Conservation (phyloP, 2,888 invertebrate species). For the Pteria penguin region DNA sequence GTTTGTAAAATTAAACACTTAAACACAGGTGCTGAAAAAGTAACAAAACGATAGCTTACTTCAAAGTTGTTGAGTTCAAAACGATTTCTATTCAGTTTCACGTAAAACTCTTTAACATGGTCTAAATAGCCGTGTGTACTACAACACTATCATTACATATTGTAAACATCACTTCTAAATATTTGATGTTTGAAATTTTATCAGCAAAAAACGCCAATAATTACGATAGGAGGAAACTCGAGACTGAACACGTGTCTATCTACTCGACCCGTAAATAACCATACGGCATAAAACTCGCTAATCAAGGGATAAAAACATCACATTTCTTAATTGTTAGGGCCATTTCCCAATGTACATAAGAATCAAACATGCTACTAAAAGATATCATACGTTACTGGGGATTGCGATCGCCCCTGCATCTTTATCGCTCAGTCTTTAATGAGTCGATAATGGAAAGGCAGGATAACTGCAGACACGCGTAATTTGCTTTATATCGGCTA, state of each 20-base stretch:
- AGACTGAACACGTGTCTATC: not conserved
- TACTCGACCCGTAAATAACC: not conserved
- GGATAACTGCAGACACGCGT: slow-evolving; percentile 36
- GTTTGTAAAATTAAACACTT: not conserved
- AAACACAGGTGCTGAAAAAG: not conserved
- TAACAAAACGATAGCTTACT: not conserved
- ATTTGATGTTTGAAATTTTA: not conserved
- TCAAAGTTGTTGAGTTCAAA: not conserved
- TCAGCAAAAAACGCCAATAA: not conserved
- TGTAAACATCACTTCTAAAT: not conserved
- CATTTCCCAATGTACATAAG: not conserved
- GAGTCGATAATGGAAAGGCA: slow-evolving; percentile 30
- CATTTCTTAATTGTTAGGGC: not conserved
- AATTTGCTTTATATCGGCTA: slow-evolving; percentile 38
- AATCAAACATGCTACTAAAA: not conserved
- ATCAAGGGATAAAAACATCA: not conserved
- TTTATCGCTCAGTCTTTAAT: slow-evolving; percentile 14
- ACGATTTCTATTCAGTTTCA: not conserved
- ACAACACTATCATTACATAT: not conserved
- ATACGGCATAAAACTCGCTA: not conserved
- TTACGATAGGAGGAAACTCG: not conserved
- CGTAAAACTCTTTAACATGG: not conserved
- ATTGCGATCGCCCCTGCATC: not conserved
- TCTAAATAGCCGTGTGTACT: not conserved
- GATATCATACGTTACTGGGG: not conserved